Base-by-base conservation (phyloP, 2,797 vertebrate species). In the Mus minutoides region DNA sequence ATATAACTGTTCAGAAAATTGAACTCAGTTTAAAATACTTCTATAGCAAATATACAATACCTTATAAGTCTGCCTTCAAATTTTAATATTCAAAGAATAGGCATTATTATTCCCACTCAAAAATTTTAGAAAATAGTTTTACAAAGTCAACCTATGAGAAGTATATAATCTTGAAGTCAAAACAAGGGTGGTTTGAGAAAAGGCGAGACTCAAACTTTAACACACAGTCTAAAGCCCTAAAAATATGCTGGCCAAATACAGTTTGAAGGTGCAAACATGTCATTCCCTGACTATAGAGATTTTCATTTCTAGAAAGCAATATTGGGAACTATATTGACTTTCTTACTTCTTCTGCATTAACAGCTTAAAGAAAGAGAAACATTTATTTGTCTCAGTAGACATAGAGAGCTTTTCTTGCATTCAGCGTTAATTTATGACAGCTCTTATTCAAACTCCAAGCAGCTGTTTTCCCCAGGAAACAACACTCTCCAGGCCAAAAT, bases 131-230 rank as follows among this genome's bases (percentile, higher is more conserved):
- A 82, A 64, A 62, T 22, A 76, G 52, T 83, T 96, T 92, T 92
- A 58, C 9, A 46, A 92, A 92, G 69, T 86, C 93, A 90, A 86
- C 54, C 4, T 43, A 85, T 78, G 46, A 89, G 76, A 94, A 82
- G 56, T 71, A 13, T 96, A 49, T 88, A 85, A 90, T 88, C 93
- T 97, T 92, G 60, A 83, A 60, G 92, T 93, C 93, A 79, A 96
- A 97, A 88, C 49, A 73, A 78, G 52, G 94, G 52, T 54, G 67
- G 67, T 58, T 49, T 37, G 85, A 83, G 88, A 79, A 95, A 94
- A 88, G 73, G 54, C 88, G 80, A 75, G 71, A 75, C 80, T 88
- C 83, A 89, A 85, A 87, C 22, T 29, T 69, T 80, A 89, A 60
- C 64, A 60, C 12, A 14, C 49, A n/a, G 6, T 78, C 54, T 82